These are phyloP conservation scores for Coleophora deauratella DNA, from an alignment of 2,888 invertebrate genomes.

Conservation along the genomic window DNA sequence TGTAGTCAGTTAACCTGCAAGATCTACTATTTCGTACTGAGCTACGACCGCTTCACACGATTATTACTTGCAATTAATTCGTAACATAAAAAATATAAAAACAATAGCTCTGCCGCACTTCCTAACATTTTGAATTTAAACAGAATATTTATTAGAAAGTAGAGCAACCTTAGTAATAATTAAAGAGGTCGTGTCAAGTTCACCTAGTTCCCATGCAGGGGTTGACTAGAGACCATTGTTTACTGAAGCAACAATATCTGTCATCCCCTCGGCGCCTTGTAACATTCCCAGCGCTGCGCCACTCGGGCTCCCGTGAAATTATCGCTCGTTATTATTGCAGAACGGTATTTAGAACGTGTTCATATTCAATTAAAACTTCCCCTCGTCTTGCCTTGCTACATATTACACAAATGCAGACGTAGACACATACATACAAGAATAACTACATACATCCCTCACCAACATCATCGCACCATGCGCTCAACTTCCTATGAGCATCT, in stretches of 20 bases:
- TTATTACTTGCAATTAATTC: no score
- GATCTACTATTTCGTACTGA: no score
- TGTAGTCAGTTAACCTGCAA: no score
- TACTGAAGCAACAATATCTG: slow-evolving; percentile 25
- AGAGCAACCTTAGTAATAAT: not conserved
- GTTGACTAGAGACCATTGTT: slow-evolving; percentile 21
- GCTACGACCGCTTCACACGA: no score
- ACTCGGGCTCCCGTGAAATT: not conserved
- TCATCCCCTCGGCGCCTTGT: not conserved
- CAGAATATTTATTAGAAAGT: no score
- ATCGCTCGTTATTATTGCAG: not conserved
- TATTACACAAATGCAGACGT: no score
- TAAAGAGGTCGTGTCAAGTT: slow-evolving; percentile 33
- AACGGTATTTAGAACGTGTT: not conserved
- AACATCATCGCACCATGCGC: no score
- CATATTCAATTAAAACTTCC: slow-evolving; percentile 11
- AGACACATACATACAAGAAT: not conserved
- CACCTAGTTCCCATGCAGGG: slow-evolving; percentile 29
- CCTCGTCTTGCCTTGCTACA: not conserved
- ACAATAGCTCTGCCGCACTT: no score
- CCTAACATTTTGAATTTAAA: no score
- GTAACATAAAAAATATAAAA: no score
- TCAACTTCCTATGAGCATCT: no score
- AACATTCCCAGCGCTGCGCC: not conserved
- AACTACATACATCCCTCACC: no score